These are phyloP conservation scores for Pontoporia blainvillei DNA, from an alignment of 2,113 vertebrate species.

Conservation along the genomic window DNA sequence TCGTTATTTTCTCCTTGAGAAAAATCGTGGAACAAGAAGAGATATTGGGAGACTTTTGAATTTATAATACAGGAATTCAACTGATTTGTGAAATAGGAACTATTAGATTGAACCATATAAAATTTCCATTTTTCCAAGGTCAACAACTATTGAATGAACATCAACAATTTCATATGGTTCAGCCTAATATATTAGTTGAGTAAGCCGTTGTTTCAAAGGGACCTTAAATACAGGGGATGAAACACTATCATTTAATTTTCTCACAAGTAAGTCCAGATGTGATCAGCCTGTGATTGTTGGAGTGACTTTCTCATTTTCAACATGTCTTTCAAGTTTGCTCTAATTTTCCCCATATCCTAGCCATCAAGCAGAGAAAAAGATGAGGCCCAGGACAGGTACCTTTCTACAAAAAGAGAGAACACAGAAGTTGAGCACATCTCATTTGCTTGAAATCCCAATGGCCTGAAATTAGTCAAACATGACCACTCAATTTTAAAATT, in stretches of 20 bases:
- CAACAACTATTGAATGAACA: neutral
- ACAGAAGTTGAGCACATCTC: neutral
- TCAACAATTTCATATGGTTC: neutral
- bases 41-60: neutral
- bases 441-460: neutral
- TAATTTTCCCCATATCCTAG: neutral
- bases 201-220: neutral
- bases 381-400: neutral
- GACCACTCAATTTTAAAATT: neutral
- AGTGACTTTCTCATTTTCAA: neutral
- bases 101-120: neutral
- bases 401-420: neutral
- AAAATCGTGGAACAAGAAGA: neutral
- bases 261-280: neutral
- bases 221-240: neutral
- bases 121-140: neutral
- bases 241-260: neutral
- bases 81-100: neutral
- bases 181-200: neutral
- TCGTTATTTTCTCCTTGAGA: neutral
- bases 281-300: neutral
- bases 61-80: neutral
- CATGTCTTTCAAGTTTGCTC: neutral
- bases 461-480: neutral
- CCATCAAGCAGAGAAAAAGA: neutral